Evolutionary conservation across 2,113 vertebrate genomes (phyloP), one percentile per base, ranked within the genome.

Genomic region (Etheostoma spectabile): DNA sequence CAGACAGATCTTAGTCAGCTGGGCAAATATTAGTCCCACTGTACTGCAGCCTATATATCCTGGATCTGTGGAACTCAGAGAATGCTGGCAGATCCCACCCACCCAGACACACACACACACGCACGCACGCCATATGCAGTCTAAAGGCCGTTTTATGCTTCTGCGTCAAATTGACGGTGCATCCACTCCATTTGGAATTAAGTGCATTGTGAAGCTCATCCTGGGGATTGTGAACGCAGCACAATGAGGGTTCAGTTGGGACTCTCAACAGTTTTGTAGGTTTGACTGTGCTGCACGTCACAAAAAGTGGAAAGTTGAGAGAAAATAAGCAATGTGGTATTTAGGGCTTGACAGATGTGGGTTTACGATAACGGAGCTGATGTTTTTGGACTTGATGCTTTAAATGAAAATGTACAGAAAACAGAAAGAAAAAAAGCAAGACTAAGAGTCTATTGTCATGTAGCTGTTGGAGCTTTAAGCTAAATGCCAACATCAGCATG

Each of bases 21-120:
- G 49, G 8, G 53, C 55, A 89, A 90, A 91, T 87, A 90, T 86
- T 90, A 79, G 80, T 75, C 67, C 57, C 79, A 48, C 51, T 80
- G 77, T 76, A 71, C 35, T 27, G 65, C 74, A 42, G 38, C 38
- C 10, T 11, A 42, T 38, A 55, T 74, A 52, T 63, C 21, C 57
- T 51, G 73, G 62, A 64, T 74, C 14, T 69, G 65, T 77, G 79
- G 45, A 90, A 72, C 80, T 82, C 38, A 24, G 63, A 55, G 72
- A 85, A 78, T 63, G 64, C 33, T 51, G 27, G 38, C 61, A 65
- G 46, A 42, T 42, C 38, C 38, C 38, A 42, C 10, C 30, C 69
- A 6, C 46, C 30, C 72, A 35, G 30, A 57, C 27, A 51, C 63
- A 22, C 62, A 80, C 53, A 38, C 30, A 59, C 52, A 68, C 77